Base-by-base conservation (phyloP, 1,140 invertebrate genomes). In the Platyscapa corneri region DNA sequence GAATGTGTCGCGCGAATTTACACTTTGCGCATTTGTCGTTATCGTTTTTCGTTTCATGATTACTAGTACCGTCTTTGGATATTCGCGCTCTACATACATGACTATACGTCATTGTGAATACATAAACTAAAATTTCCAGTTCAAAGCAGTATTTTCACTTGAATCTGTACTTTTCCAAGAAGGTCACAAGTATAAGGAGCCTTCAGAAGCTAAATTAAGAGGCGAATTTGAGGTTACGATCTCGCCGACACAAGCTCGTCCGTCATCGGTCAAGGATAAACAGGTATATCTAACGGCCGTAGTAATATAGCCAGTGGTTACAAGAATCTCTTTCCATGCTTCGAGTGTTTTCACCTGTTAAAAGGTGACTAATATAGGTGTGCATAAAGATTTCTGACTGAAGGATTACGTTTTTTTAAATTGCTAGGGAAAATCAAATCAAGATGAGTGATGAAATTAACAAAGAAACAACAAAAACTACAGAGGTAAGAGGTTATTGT, bases 401-500 rank as follows among this genome's bases (percentile, higher is more conserved):
- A 53, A 53, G n/a, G 7, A 82, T 32, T 39, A 20, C 37, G 16
- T 3, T 30, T 72, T 18, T 39, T 84, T 84, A 39, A 42, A 49
- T 56, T 64, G 2, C 60, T 34, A 84, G 39, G 23, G 27, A 75
- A 42, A 30, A 76, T 74, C 16, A 39, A 85, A 72, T 75, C 53
- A 92, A 84, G 82, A 93, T 93, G 92, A 93, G 90, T 70, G 90
- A 92, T 83, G 90, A 92, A 85, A 89, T 91, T 88, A 87, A 80
- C 64, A 91, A 88, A 18, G 91, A 92, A 53, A 78, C 89, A 20
- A 88, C 87, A 37, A 89, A 91, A 86, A 88, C 88, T 60, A 84
- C 88, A 27, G 90, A 92, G 89, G 92, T 91, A 87, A 89, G 39
- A 49, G 74, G 23, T 60, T 60, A 27, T 60, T 27, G 27, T 60